Conservation (phyloP, 2,888 invertebrate genomes). For the Barypeithes pellucidus region DNA sequence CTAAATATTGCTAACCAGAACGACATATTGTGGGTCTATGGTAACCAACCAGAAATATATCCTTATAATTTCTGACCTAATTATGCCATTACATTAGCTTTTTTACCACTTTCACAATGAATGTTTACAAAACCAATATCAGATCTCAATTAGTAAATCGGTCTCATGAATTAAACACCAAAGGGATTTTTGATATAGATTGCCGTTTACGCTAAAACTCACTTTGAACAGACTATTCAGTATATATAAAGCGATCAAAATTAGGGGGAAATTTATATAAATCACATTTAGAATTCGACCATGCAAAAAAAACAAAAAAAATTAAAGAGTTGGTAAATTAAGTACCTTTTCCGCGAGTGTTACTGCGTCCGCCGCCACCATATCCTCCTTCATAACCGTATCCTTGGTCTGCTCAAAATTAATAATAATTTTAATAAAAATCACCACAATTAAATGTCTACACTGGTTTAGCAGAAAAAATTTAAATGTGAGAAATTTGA, state of each 20-base stretch:
- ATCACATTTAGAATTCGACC: neutral
- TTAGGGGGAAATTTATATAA: neutral
- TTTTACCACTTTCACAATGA: no score
- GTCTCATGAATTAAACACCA: no score
- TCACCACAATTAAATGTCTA: neutral
- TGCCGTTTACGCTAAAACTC: no score
- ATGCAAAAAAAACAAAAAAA: slow-evolving; percentile 15
- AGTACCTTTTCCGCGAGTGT: slow-evolving; percentile 91
- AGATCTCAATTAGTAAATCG: no score
- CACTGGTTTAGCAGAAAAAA: neutral
- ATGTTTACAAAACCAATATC: no score
- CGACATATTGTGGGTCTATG: no score
- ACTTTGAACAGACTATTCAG: neutral
- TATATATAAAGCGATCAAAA: neutral
- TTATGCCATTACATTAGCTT: no score
- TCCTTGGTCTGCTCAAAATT: slow-evolving; percentile 81
- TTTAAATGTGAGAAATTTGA: neutral
- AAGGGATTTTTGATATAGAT: no score
- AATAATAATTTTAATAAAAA: slow-evolving; percentile 32
- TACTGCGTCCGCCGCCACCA: slow-evolving; percentile 82
- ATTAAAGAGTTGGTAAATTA: slow-evolving; percentile 53
- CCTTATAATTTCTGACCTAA: no score
- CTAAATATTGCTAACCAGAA: no score
- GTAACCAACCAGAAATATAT: no score
- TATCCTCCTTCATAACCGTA: slow-evolving; percentile 92